Conservation (phyloP, 2,888 invertebrate genomes). For the Cenopis cana region DNA sequence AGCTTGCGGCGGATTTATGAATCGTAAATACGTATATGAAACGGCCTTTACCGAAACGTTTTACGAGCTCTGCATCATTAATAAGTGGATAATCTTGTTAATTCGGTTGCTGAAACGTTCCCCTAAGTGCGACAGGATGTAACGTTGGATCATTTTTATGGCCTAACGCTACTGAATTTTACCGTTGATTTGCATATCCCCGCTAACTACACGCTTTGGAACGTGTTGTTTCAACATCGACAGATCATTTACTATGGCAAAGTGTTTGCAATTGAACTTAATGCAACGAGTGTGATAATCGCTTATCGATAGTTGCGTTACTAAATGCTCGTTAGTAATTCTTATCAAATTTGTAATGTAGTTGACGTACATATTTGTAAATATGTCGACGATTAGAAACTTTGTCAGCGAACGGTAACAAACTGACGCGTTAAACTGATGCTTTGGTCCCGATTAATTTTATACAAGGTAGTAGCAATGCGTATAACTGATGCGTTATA, state of each 20-base stretch:
- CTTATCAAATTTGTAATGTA: slow-evolving; percentile 33
- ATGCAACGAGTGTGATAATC: slow-evolving; percentile 19
- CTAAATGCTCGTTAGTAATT: slow-evolving; percentile 17
- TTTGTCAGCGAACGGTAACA: slow-evolving; percentile 34
- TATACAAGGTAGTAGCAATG: slow-evolving; percentile 1
- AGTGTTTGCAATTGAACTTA: background rate
- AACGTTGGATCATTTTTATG: slow-evolving; percentile 38
- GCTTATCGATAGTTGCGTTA: slow-evolving; percentile 23
- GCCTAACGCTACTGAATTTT: slow-evolving; percentile 26
- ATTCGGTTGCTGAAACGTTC: slow-evolving; percentile 61
- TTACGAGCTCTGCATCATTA: slow-evolving; percentile 63
- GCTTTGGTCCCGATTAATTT: background rate
- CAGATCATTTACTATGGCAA: slow-evolving; percentile 5
- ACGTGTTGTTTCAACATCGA: slow-evolving; percentile 7
- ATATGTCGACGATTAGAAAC: slow-evolving; percentile 25
- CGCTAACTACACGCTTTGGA: background rate
- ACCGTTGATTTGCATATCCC: slow-evolving; percentile 33
- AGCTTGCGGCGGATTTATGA: slow-evolving; percentile 63
- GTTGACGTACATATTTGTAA: slow-evolving; percentile 29
- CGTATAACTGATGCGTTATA: background rate
- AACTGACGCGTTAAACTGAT: slow-evolving; percentile 1
- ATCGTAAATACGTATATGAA: slow-evolving; percentile 65
- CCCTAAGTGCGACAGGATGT: slow-evolving; percentile 49
- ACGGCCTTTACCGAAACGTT: slow-evolving; percentile 61
- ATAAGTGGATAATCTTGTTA: slow-evolving; percentile 63